A percentile compares a stretch with the other conserved stretches of the same genome.
These are phyloP conservation scores for Netelia virgata DNA, from an alignment of 2,888 invertebrate genomes.

Conservation along the genomic window DNA sequence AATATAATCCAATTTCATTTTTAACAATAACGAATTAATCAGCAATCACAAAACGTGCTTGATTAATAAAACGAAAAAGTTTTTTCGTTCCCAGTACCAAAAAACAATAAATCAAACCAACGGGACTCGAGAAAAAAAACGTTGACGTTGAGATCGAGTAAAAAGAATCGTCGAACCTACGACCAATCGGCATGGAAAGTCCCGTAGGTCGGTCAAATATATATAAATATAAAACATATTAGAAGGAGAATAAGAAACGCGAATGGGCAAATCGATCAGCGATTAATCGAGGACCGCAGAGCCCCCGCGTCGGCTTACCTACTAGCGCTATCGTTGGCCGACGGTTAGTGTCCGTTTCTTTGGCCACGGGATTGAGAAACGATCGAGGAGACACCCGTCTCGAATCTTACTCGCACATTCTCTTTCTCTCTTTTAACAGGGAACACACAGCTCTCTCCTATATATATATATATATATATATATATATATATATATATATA, in stretches of 20 bases:
- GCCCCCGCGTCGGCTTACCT: conserved; percentile 22
- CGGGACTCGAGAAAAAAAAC: too few species aligned
- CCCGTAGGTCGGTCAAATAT: not conserved
- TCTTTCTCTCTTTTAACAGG: not conserved
- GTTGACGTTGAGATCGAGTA: too few species aligned
- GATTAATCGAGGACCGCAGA: conserved; percentile 28
- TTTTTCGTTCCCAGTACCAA: too few species aligned
- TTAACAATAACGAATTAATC: too few species aligned
- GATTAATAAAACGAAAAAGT: too few species aligned
- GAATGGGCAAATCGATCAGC: conserved; percentile 19
- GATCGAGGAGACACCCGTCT: conserved; percentile 3
- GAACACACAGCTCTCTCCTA: not conserved
- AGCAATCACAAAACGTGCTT: too few species aligned
- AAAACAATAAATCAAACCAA: too few species aligned
- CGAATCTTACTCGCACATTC: not conserved
- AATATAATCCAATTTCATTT: too few species aligned
- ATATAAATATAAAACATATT: not conserved
- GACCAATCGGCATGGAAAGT: too few species aligned
- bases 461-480: not conserved
- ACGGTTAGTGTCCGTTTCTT: conserved; percentile 18
- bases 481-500: too few species aligned
- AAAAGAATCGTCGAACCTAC: too few species aligned
- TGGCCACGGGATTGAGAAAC: conserved; percentile 31
- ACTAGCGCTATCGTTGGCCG: not conserved
- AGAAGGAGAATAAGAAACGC: not conserved